Conservation (phyloP, 2,888 invertebrate species). For the Pristionchus mayeri region DNA sequence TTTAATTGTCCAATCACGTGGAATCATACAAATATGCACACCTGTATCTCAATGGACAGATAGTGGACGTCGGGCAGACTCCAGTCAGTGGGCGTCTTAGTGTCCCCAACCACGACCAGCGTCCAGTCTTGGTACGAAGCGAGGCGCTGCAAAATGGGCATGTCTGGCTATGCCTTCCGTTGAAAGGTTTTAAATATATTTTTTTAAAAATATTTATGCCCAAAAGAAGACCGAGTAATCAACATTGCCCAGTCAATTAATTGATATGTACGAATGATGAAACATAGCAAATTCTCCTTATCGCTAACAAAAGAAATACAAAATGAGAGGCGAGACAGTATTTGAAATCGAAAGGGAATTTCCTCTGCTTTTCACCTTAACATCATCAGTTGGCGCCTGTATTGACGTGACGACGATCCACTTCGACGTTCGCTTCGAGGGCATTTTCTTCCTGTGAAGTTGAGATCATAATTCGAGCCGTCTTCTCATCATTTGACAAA, state of each 20-base stretch:
- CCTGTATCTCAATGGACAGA: conserved; percentile 50
- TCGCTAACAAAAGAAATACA: too few species aligned
- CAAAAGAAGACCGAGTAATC: too few species aligned
- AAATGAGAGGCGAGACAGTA: too few species aligned
- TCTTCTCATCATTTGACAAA: too few species aligned
- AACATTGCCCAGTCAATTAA: too few species aligned
- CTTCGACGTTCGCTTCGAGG: conserved; percentile 1
- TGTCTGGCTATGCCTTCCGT: too few species aligned
- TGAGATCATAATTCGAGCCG: too few species aligned
- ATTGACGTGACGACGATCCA: conserved; percentile 56
- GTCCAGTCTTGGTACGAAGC: conserved; percentile 52
- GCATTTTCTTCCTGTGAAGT: too few species aligned
- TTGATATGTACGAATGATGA: too few species aligned
- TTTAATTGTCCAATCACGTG: neutral
- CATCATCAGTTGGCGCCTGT: conserved; percentile 54
- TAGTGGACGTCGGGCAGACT: conserved; percentile 50
- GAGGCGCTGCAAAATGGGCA: conserved; percentile 50
- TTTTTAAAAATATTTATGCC: neutral
- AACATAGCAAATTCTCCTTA: too few species aligned
- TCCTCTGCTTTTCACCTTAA: conserved; percentile 51
- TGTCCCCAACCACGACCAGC: conserved; percentile 55
- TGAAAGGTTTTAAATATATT: too few species aligned
- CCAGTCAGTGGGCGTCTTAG: conserved; percentile 55
- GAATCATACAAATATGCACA: neutral
- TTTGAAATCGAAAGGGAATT: neutral